Percentiles rank a stretch among this genome's conserved stretches.
Conservation (phyloP, 2,888 invertebrate species). For the Entomobrya proxima region DNA sequence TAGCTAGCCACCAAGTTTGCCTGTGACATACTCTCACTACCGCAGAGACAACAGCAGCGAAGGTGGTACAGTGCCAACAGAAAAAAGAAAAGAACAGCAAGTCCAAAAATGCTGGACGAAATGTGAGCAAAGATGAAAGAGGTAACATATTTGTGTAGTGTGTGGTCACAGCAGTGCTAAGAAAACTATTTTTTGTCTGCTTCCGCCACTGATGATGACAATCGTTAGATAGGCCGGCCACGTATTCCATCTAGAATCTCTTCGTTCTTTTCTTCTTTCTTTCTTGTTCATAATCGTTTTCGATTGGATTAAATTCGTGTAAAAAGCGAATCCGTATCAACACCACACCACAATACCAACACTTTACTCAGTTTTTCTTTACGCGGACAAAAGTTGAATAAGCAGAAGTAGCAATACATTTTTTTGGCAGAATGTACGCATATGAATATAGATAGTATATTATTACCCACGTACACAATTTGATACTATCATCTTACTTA, state of each 20-base stretch:
- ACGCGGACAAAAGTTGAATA: not conserved
- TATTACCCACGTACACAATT: not conserved
- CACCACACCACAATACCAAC: not conserved
- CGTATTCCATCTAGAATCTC: conserved; percentile 68
- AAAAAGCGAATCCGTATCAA: conserved; percentile 48
- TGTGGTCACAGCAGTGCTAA: conserved; percentile 5
- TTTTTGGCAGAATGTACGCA: not conserved
- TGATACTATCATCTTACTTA: not conserved
- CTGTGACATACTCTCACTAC: not conserved
- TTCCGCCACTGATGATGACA: conserved; percentile 58
- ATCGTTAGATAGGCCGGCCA: conserved; percentile 68
- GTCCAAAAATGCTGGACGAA: not conserved
- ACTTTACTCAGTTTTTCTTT: not conserved
- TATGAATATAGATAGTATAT: not conserved
- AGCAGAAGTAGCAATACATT: not conserved
- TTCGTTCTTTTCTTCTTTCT: conserved; percentile 58
- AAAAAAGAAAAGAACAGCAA: conserved; percentile 6
- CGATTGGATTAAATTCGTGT: conserved; percentile 68
- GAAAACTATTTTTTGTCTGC: conserved; percentile 48
- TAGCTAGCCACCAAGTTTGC: not conserved
- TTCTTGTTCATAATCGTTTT: conserved; percentile 65
- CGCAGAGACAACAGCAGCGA: not conserved
- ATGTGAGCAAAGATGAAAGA: not conserved
- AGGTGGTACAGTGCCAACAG: conserved; percentile 19
- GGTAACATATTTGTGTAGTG: conserved; percentile 6